Conservation (phyloP, 2,888 invertebrate species). For the Eupithecia tripunctaria region DNA sequence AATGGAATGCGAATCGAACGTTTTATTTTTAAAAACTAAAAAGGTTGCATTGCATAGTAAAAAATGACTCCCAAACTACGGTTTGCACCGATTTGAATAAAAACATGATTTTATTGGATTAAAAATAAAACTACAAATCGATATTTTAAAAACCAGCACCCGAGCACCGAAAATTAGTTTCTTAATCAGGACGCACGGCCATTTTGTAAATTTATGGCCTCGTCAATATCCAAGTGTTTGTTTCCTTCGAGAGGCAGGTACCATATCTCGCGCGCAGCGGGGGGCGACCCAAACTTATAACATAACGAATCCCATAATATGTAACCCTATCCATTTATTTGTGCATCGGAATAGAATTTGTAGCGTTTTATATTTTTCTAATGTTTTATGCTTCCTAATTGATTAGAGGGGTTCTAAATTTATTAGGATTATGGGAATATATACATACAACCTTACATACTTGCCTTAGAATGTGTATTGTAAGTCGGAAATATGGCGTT, state of each 20-base stretch:
- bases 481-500: background rate
- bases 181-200: constrained; percentile 73
- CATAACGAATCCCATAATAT: constrained; percentile 43
- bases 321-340: constrained; percentile 34
- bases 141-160: constrained; percentile 55
- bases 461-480: background rate
- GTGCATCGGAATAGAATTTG: constrained; percentile 18
- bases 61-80: background rate
- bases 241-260: constrained; percentile 76
- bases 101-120: constrained; percentile 32
- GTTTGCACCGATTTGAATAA: background rate
- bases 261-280: constrained; percentile 74
- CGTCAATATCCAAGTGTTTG: constrained; percentile 75
- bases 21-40: constrained; percentile 8
- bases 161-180: constrained; percentile 69
- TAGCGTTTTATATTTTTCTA: constrained; percentile 9
- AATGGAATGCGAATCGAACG: constrained; percentile 5
- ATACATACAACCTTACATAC: background rate
- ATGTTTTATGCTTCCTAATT: constrained; percentile 11
- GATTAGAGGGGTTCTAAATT: background rate
- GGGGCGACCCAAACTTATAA: constrained; percentile 69
- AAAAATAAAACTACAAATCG: constrained; percentile 52
- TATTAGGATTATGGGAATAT: background rate
- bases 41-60: constrained; percentile 1
- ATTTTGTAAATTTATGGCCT: constrained; percentile 75